Evolutionary conservation across 2,797 vertebrate genomes (phyloP).

Genomic region (Danio tinwini): DNA sequence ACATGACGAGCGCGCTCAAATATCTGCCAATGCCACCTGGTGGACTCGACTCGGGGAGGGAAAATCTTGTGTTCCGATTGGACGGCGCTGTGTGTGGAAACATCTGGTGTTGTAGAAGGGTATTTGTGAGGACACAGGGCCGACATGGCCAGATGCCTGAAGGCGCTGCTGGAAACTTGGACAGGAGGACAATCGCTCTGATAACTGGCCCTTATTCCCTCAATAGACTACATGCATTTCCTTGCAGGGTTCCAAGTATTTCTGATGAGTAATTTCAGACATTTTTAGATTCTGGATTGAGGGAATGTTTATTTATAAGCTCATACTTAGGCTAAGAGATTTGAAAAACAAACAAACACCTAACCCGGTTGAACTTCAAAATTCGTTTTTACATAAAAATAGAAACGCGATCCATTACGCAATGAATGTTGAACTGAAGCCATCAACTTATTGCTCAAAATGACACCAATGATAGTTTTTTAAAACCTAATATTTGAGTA

Average conservation of each 20-base stretch:
- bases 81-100: conserved; percentile 36
- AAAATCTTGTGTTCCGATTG: conserved; percentile 42
- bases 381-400: not conserved
- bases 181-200: conserved; percentile 32
- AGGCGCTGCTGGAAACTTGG: conserved; percentile 44
- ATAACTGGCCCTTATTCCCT: conserved; percentile 4
- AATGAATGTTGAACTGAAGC: too few species aligned
- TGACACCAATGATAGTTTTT: too few species aligned
- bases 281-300: not conserved
- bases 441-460: too few species aligned
- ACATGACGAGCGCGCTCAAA: conserved; percentile 8
- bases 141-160: conserved; percentile 26
- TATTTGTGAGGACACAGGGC: conserved; percentile 39
- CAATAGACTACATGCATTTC: conserved; percentile 2
- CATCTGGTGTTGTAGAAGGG: conserved; percentile 52
- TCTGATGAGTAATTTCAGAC: not conserved
- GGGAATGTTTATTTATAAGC: not conserved
- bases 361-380: not conserved
- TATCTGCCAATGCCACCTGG: conserved; percentile 60
- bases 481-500: too few species aligned
- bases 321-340: conserved; percentile 9
- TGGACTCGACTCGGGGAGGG: conserved; percentile 41
- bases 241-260: not conserved
- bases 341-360: conserved; percentile 14
- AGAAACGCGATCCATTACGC: too few species aligned